Conservation (phyloP, 2,113 vertebrate species). For the Pachycephala philippinensis region DNA sequence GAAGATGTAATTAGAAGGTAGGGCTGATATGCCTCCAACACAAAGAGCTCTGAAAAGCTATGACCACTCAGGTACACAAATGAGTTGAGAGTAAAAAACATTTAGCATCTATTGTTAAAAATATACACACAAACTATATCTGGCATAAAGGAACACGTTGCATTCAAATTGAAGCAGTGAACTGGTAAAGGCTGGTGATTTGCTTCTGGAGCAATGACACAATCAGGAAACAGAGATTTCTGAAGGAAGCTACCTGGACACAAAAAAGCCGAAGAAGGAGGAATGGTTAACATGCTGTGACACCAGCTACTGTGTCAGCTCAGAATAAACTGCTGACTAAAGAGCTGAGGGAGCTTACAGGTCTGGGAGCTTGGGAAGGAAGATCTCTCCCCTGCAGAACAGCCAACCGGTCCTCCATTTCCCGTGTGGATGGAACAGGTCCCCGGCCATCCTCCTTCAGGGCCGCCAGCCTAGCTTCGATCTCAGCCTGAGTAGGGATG, state of each 20-base stretch:
- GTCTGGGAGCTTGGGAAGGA: slow-evolving; percentile 72
- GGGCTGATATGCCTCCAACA: background rate
- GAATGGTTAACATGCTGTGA: background rate
- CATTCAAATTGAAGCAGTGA: background rate
- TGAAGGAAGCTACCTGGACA: background rate
- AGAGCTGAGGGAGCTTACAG: slow-evolving; percentile 69
- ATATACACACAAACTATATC: background rate
- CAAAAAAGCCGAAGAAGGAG: background rate
- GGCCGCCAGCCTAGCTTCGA: slow-evolving; percentile 87
- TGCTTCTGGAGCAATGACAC: background rate
- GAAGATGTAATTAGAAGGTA: background rate
- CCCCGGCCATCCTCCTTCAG: slow-evolving; percentile 74
- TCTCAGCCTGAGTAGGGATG: slow-evolving; percentile 84
- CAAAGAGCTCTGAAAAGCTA: background rate
- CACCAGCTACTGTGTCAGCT: background rate
- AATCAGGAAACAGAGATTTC: background rate
- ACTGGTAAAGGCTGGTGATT: background rate
- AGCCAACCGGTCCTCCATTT: slow-evolving; percentile 89
- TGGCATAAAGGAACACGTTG: background rate
- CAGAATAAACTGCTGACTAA: background rate
- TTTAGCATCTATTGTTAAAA: background rate
- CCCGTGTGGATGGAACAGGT: slow-evolving; percentile 77
- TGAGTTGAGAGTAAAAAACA: background rate
- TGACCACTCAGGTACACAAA: background rate
- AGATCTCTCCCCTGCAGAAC: slow-evolving; percentile 76